phyloP scores from a whole-genome alignment of 2,113 vertebrate species.

The Gorsachius goisagi region DNA sequence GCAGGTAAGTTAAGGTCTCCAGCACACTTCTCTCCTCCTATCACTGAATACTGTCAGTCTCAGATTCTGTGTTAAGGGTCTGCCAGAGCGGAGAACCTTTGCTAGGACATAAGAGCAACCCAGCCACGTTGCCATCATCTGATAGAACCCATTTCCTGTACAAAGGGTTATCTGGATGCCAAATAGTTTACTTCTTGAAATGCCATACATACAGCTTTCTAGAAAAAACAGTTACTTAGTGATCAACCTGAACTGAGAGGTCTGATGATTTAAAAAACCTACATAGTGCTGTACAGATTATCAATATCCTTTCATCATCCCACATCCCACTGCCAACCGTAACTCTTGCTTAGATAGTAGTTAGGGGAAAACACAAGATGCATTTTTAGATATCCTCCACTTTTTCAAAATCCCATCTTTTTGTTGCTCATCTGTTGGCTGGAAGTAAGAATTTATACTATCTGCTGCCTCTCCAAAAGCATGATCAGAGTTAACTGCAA shows the following conservation, averaged over 20 bases:
- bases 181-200: not conserved
- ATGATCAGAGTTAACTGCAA: not conserved
- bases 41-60: not conserved
- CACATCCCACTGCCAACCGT: not conserved
- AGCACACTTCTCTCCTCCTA: not conserved
- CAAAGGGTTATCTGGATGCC: not conserved
- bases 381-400: not conserved
- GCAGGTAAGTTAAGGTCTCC: not conserved
- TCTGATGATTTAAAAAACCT: not conserved
- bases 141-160: not conserved
- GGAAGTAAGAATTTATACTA: not conserved
- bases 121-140: not conserved
- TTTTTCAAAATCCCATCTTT: not conserved
- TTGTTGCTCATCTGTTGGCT: not conserved
- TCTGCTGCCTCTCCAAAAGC: not conserved
- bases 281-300: not conserved
- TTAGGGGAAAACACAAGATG: not conserved
- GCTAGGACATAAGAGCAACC: not conserved
- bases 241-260: not conserved
- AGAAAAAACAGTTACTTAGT: not conserved
- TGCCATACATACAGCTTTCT: rapidly evolving
- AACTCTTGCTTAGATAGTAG: not conserved
- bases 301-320: not conserved
- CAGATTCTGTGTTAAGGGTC: not conserved
- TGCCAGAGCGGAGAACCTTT: not conserved